These are phyloP conservation scores for Siderastrea radians DNA, from an alignment of 92 coral and sea anemone species.

Conservation along the genomic window DNA sequence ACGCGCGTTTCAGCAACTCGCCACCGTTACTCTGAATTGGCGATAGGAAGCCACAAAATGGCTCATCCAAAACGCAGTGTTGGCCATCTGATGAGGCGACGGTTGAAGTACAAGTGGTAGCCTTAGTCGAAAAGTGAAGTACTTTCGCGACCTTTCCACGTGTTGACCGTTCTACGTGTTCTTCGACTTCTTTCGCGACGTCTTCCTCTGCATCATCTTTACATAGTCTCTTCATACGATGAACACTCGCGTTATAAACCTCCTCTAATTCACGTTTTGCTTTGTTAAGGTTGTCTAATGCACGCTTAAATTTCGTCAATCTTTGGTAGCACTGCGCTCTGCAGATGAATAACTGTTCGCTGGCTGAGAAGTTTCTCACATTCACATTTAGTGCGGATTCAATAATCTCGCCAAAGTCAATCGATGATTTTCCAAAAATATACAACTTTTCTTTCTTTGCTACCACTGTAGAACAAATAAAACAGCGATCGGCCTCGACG, in stretches of 20 bases:
- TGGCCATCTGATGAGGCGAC: slow-evolving; percentile 3
- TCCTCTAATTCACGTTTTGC: slow-evolving; percentile 15
- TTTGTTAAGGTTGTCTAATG: slow-evolving; percentile 8
- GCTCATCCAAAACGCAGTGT: not conserved
- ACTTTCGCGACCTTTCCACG: too few species aligned
- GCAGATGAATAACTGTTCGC: slow-evolving; percentile 7
- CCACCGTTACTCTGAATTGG: slow-evolving; percentile 8
- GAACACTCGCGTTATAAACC: not conserved
- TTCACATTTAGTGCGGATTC: slow-evolving; percentile 27
- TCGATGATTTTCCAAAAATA: slow-evolving; percentile 31
- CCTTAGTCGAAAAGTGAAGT: not conserved
- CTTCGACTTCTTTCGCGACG: not conserved
- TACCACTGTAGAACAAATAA: slow-evolving; percentile 25
- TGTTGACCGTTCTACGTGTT: too few species aligned
- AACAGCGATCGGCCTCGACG: slow-evolving; percentile 20
- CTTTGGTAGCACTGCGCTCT: slow-evolving; percentile 21
- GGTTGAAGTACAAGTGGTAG: not conserved
- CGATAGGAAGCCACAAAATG: not conserved
- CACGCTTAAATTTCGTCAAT: slow-evolving; percentile 34
- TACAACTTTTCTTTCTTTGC: slow-evolving; percentile 21
- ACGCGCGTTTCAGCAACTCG: slow-evolving; percentile 6
- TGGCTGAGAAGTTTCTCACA: not conserved
- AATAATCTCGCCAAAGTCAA: slow-evolving; percentile 21
- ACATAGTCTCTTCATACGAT: not conserved
- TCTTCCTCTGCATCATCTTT: not conserved